Conservation (phyloP, 1,140 invertebrate species). For the Drosophila repleta region DNA sequence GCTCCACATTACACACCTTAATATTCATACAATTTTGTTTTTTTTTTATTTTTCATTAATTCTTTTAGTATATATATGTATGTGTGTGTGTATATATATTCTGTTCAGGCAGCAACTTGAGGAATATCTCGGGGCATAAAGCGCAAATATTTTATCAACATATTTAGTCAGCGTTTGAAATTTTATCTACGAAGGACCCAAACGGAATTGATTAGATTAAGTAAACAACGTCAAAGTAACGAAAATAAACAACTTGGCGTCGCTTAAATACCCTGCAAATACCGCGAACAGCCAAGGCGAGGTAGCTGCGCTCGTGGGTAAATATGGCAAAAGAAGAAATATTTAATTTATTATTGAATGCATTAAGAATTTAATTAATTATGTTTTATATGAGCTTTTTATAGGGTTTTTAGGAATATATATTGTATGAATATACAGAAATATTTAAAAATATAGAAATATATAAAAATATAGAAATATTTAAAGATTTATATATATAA, state of each 20-base stretch:
- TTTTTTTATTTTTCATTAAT: slow-evolving; percentile 3
- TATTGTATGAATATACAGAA: too few relatives aligned
- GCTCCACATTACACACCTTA: slow-evolving; percentile 18
- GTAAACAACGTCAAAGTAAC: slow-evolving; percentile 21
- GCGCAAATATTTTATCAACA: slow-evolving; percentile 45
- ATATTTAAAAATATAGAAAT: too few relatives aligned
- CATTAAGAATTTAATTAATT: too few relatives aligned
- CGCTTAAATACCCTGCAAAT: slow-evolving; percentile 7
- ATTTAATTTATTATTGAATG: too few relatives aligned
- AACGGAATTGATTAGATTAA: slow-evolving; percentile 45
- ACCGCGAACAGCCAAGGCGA: not conserved
- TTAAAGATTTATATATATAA: too few relatives aligned
- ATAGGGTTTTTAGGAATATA: too few relatives aligned
- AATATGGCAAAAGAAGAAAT: not conserved
- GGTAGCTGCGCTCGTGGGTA: not conserved
- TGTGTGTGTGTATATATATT: not conserved
- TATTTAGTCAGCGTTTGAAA: slow-evolving; percentile 31
- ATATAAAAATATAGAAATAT: too few relatives aligned
- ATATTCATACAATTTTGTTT: slow-evolving; percentile 6
- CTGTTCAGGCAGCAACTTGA: not conserved
- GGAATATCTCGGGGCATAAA: slow-evolving; percentile 29
- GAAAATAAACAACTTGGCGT: slow-evolving; percentile 19
- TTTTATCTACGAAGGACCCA: slow-evolving; percentile 47
- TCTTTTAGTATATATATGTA: not conserved
- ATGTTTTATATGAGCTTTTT: too few relatives aligned